Evolutionary conservation across 2,888 invertebrate species (phyloP), one percentile per base, ranked within the genome.

Genomic region (Catocala nupta): DNA sequence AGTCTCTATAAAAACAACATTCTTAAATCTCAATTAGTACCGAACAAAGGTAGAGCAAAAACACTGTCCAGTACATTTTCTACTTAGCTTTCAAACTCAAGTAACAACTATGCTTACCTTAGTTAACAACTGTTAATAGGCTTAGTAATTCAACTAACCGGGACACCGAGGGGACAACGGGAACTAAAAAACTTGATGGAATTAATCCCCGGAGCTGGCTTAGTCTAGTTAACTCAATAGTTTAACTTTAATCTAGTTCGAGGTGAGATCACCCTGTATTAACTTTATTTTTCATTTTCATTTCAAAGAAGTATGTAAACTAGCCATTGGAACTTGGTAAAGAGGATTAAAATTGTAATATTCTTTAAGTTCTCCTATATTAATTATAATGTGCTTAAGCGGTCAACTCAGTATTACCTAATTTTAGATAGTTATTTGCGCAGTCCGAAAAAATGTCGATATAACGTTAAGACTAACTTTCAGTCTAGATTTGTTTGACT

Each of bases 161-260:
- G 74, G 66, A 34, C 57, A 65, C 64, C 48, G 73, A 72, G 68
- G 47, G 73, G 71, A 78, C 74, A 74, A 65, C 52, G 54, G 47
- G 60, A 71, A 72, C 59, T 71, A 73, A 81, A 81, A 78, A 70
- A 47, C 73, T 69, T 61, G 65, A 68, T 67, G 47, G 68, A 68
- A 69, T 67, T 69, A 69, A 72, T 71, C 73, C 72, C 69, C 16
- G 33, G 63, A 65, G 70, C 75, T 68, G 81, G 83, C 84, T 85
- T 84, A 85, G 80, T 82, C 83, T 76, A 86, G 85, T 85, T 86
- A 84, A 83, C 80, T 78, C 80, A 74, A 79, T 81, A 81, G 84
- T 78, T 83, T 81, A 86, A 85, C 81, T 87, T 86, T 86, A 87
- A 88, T 86, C 85, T 84, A 81, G 83, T 83, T 83, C 77, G 8